Evolutionary conservation across 2,113 vertebrate genomes (phyloP).

Genomic region (Scomber scombrus): DNA sequence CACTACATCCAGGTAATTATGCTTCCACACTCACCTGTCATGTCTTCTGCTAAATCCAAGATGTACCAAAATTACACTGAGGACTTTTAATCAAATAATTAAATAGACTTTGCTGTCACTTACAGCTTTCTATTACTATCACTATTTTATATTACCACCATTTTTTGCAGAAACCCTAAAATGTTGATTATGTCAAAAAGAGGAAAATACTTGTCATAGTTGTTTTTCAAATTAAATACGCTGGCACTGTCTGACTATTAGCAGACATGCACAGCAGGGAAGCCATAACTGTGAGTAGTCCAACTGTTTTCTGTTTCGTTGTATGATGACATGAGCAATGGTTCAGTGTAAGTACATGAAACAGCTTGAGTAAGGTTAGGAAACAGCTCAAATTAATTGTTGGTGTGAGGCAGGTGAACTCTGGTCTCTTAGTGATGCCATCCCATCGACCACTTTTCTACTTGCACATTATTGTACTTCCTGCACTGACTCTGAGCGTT

Average conservation of each 20-base stretch:
- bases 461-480: background rate
- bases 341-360: too few relatives aligned
- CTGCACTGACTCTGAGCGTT: background rate
- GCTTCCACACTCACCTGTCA: background rate
- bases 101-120: background rate
- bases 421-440: too few relatives aligned
- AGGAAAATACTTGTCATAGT: too few relatives aligned
- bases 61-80: background rate
- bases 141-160: background rate
- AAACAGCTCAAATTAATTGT: too few relatives aligned
- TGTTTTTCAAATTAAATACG: slow-evolving; percentile 1
- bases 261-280: background rate
- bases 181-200: too few relatives aligned
- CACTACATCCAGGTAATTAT: background rate
- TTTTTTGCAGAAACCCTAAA: background rate
- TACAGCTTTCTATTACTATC: too few relatives aligned
- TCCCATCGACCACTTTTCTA: too few relatives aligned
- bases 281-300: background rate
- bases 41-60: slow-evolving; percentile 1
- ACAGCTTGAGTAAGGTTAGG: too few relatives aligned
- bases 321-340: background rate
- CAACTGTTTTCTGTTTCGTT: background rate
- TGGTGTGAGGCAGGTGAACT: too few relatives aligned
- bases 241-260: background rate
- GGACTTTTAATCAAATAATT: background rate